phyloP scores from a whole-genome alignment of 2,113 vertebrate species.

The Lota lota region DNA sequence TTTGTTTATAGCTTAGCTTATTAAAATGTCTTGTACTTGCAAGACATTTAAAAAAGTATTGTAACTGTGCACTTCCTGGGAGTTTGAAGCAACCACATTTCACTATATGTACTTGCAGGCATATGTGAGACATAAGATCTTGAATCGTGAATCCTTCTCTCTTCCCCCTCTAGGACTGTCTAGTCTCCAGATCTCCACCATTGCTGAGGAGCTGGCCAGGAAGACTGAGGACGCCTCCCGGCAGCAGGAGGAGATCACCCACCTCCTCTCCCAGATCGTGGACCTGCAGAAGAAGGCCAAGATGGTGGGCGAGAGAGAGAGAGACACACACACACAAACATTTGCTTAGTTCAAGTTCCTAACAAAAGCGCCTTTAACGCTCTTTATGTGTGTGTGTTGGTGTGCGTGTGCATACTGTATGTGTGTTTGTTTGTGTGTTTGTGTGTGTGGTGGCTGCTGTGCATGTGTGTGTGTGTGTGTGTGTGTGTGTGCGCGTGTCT shows the following conservation, averaged over 20 bases:
- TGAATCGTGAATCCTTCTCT: neutral
- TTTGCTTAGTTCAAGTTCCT: neutral
- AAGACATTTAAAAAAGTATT: too few species aligned
- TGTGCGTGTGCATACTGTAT: neutral
- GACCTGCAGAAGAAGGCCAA: conserved; percentile 97
- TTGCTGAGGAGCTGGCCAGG: conserved; percentile 91
- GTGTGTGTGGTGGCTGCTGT: neutral
- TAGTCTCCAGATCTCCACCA: conserved; percentile 87
- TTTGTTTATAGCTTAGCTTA: too few species aligned
- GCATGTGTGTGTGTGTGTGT: neutral
- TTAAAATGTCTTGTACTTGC: too few species aligned
- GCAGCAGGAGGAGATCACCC: conserved; percentile 97
- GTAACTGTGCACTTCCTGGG: too few species aligned
- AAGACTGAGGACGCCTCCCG: conserved; percentile 94
- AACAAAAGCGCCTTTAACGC: too few species aligned
- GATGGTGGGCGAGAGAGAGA: conserved; percentile 74
- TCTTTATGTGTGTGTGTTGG: neutral
- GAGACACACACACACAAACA: neutral
- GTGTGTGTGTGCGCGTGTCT: conserved; percentile 8
- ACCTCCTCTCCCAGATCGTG: conserved; percentile 93
- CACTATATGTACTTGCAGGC: too few species aligned
- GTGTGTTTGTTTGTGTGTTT: neutral
- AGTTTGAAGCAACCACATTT: too few species aligned
- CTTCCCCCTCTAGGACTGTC: conserved; percentile 77
- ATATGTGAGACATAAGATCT: too few species aligned